Evolutionary conservation across 1,140 invertebrate genomes (phyloP).

Genomic region (Epicauta chinensis): DNA sequence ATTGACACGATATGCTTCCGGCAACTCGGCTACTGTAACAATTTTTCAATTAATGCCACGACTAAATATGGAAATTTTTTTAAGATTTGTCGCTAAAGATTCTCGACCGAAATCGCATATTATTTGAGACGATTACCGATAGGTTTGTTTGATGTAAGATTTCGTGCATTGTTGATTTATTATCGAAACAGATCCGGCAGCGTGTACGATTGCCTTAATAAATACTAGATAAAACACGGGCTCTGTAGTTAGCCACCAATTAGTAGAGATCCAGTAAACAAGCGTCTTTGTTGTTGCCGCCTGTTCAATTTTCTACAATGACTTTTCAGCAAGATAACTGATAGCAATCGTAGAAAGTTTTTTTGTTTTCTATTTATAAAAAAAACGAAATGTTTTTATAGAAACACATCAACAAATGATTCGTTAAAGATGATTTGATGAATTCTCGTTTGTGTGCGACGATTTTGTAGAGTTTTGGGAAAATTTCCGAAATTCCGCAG

Average conservation of each 20-base stretch:
- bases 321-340: conserved; percentile 1
- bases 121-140: conserved; percentile 4
- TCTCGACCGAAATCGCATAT: too few relatives aligned
- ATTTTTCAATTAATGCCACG: too few relatives aligned
- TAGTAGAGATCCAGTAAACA: conserved; percentile 6
- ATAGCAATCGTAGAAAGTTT: conserved; percentile 5
- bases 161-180: conserved; percentile 1
- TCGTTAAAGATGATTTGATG: too few relatives aligned
- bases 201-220: neutral
- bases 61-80: too few relatives aligned
- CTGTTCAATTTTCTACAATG: conserved; percentile 13
- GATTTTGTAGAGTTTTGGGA: neutral
- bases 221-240: neutral
- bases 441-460: neutral
- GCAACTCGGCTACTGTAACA: too few relatives aligned
- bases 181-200: neutral
- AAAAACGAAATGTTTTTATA: too few relatives aligned
- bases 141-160: conserved; percentile 5
- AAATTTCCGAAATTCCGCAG: conserved; percentile 8
- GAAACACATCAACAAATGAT: too few relatives aligned
- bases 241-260: neutral
- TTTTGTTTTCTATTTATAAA: too few relatives aligned
- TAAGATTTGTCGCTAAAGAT: too few relatives aligned
- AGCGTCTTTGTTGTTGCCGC: conserved; percentile 11
- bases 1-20: too few relatives aligned